A percentile compares a stretch with the other conserved stretches of the same genome.
Evolutionary conservation across 2,113 vertebrate genomes (phyloP).

Genomic region (Chaetodon auriga): DNA sequence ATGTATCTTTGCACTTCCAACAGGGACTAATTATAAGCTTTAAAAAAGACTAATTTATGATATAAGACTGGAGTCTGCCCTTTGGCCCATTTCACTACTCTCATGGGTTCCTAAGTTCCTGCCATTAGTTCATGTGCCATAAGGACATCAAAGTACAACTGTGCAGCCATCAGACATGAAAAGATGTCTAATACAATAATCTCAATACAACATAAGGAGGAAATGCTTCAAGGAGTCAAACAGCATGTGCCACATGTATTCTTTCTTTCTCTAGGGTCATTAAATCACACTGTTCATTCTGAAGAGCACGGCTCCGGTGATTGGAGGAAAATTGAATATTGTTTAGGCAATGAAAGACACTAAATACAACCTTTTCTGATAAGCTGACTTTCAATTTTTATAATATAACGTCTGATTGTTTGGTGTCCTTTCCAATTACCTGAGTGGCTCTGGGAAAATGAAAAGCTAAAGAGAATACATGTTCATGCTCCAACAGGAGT

Average conservation of each 20-base stretch:
- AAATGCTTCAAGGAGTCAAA: conserved; percentile 1
- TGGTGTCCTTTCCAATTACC: conserved; percentile 53
- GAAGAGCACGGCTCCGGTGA: conserved; percentile 19
- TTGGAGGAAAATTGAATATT: conserved; percentile 31
- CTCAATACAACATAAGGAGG: conserved; percentile 6
- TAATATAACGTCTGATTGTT: conserved; percentile 37
- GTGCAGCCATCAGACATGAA: conserved; percentile 22
- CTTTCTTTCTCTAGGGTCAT: conserved; percentile 7
- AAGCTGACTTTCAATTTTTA: not conserved
- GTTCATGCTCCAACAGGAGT: conserved; percentile 46
- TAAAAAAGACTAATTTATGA: conserved; percentile 61
- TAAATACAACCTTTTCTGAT: conserved; percentile 13
- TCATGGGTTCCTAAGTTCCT: conserved; percentile 36
- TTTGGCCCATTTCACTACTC: conserved; percentile 55
- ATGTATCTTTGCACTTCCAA: conserved; percentile 56
- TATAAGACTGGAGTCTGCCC: conserved; percentile 52
- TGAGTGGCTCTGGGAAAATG: conserved; percentile 44
- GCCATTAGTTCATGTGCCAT: conserved; percentile 27
- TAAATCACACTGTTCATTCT: conserved; percentile 26
- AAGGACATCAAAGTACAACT: conserved; percentile 27
- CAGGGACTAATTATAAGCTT: conserved; percentile 63
- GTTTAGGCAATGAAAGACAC: conserved; percentile 22
- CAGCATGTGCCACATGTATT: not conserved
- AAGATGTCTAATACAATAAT: not conserved
- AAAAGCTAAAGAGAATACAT: conserved; percentile 29